These are phyloP conservation scores for Squalus acanthias DNA, from an alignment of 2,797 vertebrate genomes.

Conservation along the genomic window DNA sequence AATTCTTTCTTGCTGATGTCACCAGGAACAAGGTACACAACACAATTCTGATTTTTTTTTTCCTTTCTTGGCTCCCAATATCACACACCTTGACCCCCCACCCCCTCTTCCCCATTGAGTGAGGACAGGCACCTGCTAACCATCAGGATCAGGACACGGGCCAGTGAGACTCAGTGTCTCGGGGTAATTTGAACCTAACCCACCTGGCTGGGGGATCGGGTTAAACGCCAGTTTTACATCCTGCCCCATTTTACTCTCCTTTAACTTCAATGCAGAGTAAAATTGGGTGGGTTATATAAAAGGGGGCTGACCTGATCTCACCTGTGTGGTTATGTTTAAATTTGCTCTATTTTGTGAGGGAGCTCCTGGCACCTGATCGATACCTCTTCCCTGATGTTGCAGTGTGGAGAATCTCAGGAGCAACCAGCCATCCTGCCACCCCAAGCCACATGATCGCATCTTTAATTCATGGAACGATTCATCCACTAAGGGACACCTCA, in stretches of 20 bases:
- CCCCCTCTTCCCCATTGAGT: background rate
- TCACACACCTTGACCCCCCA: background rate
- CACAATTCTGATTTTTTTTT: background rate
- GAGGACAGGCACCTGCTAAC: background rate
- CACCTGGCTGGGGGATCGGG: background rate
- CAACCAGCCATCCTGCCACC: background rate
- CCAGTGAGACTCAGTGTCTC: background rate
- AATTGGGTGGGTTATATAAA: background rate
- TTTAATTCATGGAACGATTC: background rate
- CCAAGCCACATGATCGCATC: background rate
- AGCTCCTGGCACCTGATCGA: background rate
- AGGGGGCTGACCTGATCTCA: background rate
- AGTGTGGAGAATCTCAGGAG: background rate
- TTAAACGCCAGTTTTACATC: background rate
- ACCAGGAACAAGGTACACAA: background rate
- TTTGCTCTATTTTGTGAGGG: background rate
- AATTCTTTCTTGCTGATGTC: background rate
- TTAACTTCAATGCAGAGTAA: background rate
- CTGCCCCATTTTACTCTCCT: background rate
- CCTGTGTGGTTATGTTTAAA: background rate
- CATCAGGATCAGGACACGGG: background rate
- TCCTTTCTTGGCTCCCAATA: background rate
- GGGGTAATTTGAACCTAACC: background rate
- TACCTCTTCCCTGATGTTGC: background rate
- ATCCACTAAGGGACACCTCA: background rate